phyloP scores from a whole-genome alignment of 2,888 invertebrate genomes.

The Asteroscopus sphinx region DNA sequence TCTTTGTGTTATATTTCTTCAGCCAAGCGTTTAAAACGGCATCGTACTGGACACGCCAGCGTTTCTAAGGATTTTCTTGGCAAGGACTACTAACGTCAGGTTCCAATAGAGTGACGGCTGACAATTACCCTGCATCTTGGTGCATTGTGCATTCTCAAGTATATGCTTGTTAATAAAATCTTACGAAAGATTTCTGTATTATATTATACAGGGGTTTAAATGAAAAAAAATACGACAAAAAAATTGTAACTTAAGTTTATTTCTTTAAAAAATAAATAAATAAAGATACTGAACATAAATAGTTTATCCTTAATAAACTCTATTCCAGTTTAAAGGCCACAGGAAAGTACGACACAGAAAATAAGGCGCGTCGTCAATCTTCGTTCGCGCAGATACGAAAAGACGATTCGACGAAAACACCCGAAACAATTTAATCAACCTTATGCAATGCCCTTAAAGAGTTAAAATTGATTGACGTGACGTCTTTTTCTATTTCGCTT shows the following conservation, averaged over 20 bases:
- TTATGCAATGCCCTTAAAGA: no score
- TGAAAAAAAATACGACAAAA: constrained; percentile 9
- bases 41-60: constrained; percentile 18
- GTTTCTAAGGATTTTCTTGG: constrained; percentile 42
- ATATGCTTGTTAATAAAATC: no score
- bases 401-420: no score
- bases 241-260: constrained; percentile 28
- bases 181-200: not conserved
- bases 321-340: not conserved
- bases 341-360: no score
- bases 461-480: no score
- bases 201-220: no score
- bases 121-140: not conserved
- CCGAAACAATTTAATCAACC: no score
- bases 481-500: no score
- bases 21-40: constrained; percentile 15
- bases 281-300: constrained; percentile 26
- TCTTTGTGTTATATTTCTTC: not conserved
- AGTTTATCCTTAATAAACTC: constrained; percentile 19
- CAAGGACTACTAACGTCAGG: constrained; percentile 10
- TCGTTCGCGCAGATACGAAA: no score
- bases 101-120: constrained; percentile 9
- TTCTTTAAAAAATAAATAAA: constrained; percentile 36
- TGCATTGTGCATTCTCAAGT: not conserved
- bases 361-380: no score